A percentile compares a stretch with the other conserved stretches of the same genome.
Conservation (phyloP, 2,888 invertebrate species). For the Caprella mutica region DNA sequence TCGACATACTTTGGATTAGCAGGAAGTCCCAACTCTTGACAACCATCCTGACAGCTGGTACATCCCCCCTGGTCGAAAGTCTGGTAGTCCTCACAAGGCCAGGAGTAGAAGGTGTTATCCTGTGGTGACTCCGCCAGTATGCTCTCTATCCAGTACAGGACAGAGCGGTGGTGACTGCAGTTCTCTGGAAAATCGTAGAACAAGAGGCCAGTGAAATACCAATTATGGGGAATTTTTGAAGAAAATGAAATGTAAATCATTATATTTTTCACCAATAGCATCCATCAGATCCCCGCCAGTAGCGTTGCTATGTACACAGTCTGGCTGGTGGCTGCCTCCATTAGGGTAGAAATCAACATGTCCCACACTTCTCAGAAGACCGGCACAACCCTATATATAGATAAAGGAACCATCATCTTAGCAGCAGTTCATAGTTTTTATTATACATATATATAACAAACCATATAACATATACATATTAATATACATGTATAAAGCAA, state of each 20-base stretch:
- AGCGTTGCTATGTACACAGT: not conserved
- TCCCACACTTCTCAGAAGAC: not conserved
- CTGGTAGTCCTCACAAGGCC: conserved; percentile 5
- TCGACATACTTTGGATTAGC: too few species aligned
- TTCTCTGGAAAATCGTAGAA: conserved; percentile 1
- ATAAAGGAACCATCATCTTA: too few species aligned
- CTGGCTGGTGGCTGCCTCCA: conserved; percentile 8
- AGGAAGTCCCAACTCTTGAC: conserved; percentile 10
- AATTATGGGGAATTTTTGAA: too few species aligned
- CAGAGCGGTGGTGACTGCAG: conserved; percentile 5
- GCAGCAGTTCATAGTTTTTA: too few species aligned
- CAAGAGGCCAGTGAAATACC: too few species aligned
- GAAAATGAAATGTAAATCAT: too few species aligned
- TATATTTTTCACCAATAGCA: too few species aligned
- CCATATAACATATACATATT: too few species aligned
- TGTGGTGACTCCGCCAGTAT: not conserved
- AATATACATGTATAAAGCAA: too few species aligned
- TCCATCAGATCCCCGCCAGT: too few species aligned
- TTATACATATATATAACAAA: too few species aligned
- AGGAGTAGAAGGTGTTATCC: conserved; percentile 3
- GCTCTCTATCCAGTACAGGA: conserved; percentile 9
- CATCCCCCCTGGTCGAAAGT: not conserved
- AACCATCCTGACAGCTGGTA: conserved; percentile 2
- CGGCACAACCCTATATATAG: not conserved
- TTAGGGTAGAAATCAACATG: conserved; percentile 14